Base-by-base conservation (phyloP, 2,113 vertebrate species). In the Athene noctua region DNA sequence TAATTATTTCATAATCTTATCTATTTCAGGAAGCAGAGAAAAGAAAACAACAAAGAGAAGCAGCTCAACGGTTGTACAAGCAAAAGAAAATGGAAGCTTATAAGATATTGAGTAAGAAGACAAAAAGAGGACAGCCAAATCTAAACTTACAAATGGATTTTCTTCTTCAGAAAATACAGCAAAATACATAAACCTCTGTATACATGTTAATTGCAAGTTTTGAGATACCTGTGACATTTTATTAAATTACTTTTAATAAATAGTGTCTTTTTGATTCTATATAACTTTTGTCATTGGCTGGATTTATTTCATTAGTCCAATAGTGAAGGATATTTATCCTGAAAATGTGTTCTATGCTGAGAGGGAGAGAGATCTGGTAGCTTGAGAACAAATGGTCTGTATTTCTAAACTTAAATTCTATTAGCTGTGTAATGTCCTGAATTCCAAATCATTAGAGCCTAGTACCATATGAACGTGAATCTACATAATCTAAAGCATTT, bases 61-160 rank as follows among this genome's bases (percentile, higher is more conserved):
- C 98, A 92, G 99, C 99, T 72, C 97, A 98, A 11, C 96, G 96
- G 68, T 98, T 96, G 52, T 99, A 99, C 97, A 99, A 98, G 73
- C 97, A 99, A 84, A 99, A 98, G 97, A 99, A 99, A 97, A 98
- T 98, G 95, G 99, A 99, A 97, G 96, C 97, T 1, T 99, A 98
- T 97, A 99, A 99, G 98, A 96, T 99, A 90, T 22, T 99, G 88
- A 98, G 98, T 94, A 99, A 98, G 96, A 99, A 98, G 97, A 99
- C 99, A 4, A 99, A 98, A 97, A 99, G 98, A 94, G 99, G 99
- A 85, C 99, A 99, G 54, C 99, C 99, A 79, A 99, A 99, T 94
- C 97, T 99, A n/a, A 99, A 99, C 96, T 94, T 99, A 54, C 99
- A 99, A 92, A 98, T 99, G 98, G 99, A 99, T 25, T 99, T 98